phyloP scores from a whole-genome alignment of 2,113 vertebrate genomes.

The Ammospiza caudacuta region DNA sequence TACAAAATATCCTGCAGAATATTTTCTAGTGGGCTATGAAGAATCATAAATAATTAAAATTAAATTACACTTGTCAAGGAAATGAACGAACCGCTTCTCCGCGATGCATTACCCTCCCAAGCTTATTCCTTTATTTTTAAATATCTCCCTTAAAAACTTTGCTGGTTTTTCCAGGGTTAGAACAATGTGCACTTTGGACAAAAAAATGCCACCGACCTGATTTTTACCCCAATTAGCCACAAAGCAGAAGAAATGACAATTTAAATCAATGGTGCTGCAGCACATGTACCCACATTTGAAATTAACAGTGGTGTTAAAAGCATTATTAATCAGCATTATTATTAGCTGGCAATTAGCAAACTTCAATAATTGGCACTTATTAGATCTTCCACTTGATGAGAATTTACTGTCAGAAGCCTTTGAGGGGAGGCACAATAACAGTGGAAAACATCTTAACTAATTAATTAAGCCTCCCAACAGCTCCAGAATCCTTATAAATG shows the following conservation, averaged over 20 bases:
- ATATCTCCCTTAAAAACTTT: background rate
- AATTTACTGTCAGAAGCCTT: conserved; percentile 60
- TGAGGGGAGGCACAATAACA: conserved; percentile 30
- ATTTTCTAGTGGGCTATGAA: conserved; percentile 59
- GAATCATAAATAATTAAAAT: conserved; percentile 75
- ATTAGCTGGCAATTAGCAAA: conserved; percentile 63
- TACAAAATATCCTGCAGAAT: conserved; percentile 70
- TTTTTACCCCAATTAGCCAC: background rate
- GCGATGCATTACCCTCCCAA: background rate
- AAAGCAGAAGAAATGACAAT: background rate
- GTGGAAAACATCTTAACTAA: conserved; percentile 50
- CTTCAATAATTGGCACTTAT: conserved; percentile 61
- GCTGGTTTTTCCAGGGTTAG: background rate
- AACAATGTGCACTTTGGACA: background rate
- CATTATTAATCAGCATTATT: conserved; percentile 59
- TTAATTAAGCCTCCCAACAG: conserved; percentile 34
- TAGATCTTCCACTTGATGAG: conserved; percentile 58
- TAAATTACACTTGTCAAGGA: conserved; percentile 72
- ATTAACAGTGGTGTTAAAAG: conserved; percentile 25
- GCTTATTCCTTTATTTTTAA: background rate
- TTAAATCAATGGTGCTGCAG: background rate
- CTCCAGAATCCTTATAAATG: background rate
- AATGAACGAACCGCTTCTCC: conserved; percentile 16
- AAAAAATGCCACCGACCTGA: background rate
- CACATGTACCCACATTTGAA: background rate